phyloP scores from a whole-genome alignment of 2,113 vertebrate genomes.

The Martes martes region DNA sequence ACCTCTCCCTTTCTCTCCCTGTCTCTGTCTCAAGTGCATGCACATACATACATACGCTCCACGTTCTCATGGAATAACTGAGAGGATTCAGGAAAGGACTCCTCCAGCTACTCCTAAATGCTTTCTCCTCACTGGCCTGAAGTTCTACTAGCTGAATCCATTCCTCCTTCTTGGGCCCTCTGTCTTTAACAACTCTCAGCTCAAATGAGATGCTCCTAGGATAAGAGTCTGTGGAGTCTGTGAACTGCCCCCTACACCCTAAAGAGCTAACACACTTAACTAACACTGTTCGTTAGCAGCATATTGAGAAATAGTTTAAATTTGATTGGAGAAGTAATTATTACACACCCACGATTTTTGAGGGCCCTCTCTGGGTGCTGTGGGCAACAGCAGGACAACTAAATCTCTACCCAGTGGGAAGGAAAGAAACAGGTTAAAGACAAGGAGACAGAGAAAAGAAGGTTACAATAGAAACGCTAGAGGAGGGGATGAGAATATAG shows the following conservation, averaged over 20 bases:
- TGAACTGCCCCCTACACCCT: background rate
- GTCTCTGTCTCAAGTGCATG: background rate
- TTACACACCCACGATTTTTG: background rate
- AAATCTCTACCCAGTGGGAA: background rate
- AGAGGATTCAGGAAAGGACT: background rate
- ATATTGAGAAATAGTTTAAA: background rate
- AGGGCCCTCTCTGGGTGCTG: background rate
- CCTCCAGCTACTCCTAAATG: background rate
- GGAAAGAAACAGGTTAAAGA: background rate
- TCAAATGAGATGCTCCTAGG: constrained; percentile 1
- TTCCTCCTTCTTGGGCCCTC: background rate
- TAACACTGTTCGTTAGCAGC: background rate
- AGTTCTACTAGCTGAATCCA: background rate
- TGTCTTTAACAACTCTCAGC: constrained; percentile 9
- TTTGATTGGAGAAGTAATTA: background rate
- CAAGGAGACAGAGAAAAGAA: background rate
- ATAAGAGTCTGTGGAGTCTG: background rate
- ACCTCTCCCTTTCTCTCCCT: no score
- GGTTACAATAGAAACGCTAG: background rate
- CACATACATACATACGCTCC: background rate
- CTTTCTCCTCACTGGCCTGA: background rate
- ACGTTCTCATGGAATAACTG: background rate
- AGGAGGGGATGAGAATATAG: background rate
- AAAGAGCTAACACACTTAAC: background rate
- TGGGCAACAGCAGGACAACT: background rate